phyloP scores from a whole-genome alignment of 2,888 invertebrate species.

The Hedychridium roseum region DNA sequence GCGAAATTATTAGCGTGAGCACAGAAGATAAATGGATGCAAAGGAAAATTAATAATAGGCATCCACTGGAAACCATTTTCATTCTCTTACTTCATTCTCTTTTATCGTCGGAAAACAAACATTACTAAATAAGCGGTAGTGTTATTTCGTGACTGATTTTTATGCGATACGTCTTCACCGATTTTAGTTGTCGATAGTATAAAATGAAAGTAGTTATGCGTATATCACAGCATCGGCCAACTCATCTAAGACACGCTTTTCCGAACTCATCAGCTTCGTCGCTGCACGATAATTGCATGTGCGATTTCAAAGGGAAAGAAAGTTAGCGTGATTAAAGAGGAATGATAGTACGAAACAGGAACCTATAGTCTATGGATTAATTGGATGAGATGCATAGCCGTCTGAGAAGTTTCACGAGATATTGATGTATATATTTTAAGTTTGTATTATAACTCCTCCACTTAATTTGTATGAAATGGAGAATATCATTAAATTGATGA shows the following conservation, averaged over 20 bases:
- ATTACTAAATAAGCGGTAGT: too few relatives aligned
- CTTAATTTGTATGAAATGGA: constrained; percentile 62
- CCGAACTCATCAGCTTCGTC: constrained; percentile 57
- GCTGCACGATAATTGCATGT: constrained; percentile 51
- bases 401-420: constrained; percentile 57
- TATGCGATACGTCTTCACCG: background rate
- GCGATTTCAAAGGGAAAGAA: constrained; percentile 32
- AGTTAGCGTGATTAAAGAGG: constrained; percentile 26
- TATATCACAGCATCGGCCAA: constrained; percentile 20
- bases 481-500: constrained; percentile 61
- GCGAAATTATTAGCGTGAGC: too few relatives aligned
- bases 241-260: constrained; percentile 48
- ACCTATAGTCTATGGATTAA: constrained; percentile 53
- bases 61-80: background rate
- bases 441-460: constrained; percentile 61
- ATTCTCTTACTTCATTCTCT: background rate
- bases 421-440: constrained; percentile 62
- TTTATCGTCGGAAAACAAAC: too few relatives aligned
- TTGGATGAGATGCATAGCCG: constrained; percentile 53
- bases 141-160: too few relatives aligned
- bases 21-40: too few relatives aligned
- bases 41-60: too few relatives aligned
- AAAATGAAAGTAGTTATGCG: too few relatives aligned
- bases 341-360: constrained; percentile 32
- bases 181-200: background rate